Evolutionary conservation across 2,113 vertebrate species (phyloP), one percentile per base, ranked within the genome.

Genomic region (Columba janthina): DNA sequence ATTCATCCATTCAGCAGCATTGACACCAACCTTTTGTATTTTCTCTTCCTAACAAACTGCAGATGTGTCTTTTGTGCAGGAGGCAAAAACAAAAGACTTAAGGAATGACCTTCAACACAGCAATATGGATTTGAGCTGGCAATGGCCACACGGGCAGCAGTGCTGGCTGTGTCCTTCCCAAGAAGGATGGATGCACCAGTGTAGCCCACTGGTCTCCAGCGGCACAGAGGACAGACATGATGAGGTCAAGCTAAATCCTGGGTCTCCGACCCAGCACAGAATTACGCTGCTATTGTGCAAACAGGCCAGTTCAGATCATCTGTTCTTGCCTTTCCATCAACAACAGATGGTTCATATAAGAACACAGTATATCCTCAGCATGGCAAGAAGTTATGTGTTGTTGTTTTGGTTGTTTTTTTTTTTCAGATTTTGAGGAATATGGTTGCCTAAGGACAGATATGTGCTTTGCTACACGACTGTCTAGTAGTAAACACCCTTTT

Each of bases 361-460:
- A 93, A 78, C 4, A 86, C 36, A 67, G 53, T 51, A 48, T 74
- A 94, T 76, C 44, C 70, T 94, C 69, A 71, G 62, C 38, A 38
- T n/a, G 38, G 70, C 40, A 75, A 75, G 40, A 82, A 61, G 46
- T 50, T 85, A 9, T 5, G 11, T 19, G 44, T 46, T 44, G 44
- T 18, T 17, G 8, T 46, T 15, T n/a, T n/a, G n/a, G n/a, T n/a
- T n/a, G n/a, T 2, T 11, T 46, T 3, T 46, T 20, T 4, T 31
- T 64, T 67, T 8, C 64, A 86, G 75, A 84, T 97, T 95, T 85
- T 89, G 70, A 93, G 77, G 73, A 93, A 93, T 89, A 94, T 89
- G 90, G 88, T 93, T 96, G 88, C 93, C 88, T 94, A 86, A 95
- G 90, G 94, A 95, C 88, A 96, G 79, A 75, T 78, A 93, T 34